Conservation (phyloP, 2,888 invertebrate genomes). For the Ormyrus thymus region DNA sequence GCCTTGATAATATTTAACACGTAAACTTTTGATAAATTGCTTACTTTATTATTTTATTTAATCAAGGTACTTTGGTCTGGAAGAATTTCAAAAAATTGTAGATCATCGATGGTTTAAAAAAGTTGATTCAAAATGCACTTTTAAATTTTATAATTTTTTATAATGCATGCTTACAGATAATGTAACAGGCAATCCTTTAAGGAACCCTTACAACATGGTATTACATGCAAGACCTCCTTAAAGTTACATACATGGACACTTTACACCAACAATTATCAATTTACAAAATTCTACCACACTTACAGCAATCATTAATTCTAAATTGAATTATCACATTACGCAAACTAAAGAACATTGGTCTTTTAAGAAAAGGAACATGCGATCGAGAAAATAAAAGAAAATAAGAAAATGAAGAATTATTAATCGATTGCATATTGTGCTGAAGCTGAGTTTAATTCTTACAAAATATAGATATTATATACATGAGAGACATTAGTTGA, state of each 20-base stretch:
- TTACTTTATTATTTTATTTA: too few species aligned
- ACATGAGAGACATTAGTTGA: conserved; percentile 57
- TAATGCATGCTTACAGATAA: too few species aligned
- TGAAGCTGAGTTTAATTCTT: conserved; percentile 56
- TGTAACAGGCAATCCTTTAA: too few species aligned
- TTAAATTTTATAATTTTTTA: too few species aligned
- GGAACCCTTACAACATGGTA: too few species aligned
- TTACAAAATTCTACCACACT: conserved; percentile 55
- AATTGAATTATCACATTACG: conserved; percentile 55
- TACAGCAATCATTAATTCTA: conserved; percentile 50
- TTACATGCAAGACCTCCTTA: background rate
- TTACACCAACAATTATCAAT: conserved; percentile 49
- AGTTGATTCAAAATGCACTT: too few species aligned
- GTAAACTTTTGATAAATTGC: conserved; percentile 18
- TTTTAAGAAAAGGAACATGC: conserved; percentile 53
- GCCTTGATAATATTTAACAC: too few species aligned
- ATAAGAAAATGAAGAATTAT: conserved; percentile 38
- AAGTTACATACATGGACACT: conserved; percentile 49
- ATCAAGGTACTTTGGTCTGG: too few species aligned
- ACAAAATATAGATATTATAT: conserved; percentile 57
- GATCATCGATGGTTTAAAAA: too few species aligned
- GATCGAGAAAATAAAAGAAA: conserved; percentile 40
- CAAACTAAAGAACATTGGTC: conserved; percentile 53
- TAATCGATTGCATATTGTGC: conserved; percentile 53
- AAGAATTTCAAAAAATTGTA: too few species aligned